phyloP scores from a whole-genome alignment of 2,797 vertebrate genomes.

The Chelon labrosus region DNA sequence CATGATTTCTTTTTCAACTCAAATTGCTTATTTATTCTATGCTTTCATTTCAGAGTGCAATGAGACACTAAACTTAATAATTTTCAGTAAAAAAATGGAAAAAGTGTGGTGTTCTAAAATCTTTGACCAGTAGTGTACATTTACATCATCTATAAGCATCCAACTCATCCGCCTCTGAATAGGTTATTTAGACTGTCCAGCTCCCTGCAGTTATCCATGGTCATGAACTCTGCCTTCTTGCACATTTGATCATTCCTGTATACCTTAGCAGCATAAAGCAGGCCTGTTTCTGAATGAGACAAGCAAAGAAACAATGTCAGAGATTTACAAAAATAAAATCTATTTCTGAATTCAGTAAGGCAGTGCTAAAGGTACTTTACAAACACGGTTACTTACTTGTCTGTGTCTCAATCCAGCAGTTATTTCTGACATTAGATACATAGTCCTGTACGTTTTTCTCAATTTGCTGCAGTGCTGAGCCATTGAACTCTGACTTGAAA shows the following conservation, averaged over 20 bases:
- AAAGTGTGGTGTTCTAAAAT: too few species aligned
- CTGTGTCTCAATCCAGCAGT: constrained; percentile 98
- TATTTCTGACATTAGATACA: constrained; percentile 95
- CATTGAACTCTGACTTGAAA: constrained; percentile 96
- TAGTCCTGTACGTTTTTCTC: constrained; percentile 98
- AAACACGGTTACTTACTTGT: constrained; percentile 88
- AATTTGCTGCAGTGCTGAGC: constrained; percentile 91
- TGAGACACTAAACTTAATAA: too few species aligned
- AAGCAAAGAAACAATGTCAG: constrained; percentile 36
- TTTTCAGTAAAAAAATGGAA: too few species aligned
- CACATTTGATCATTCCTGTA: constrained; percentile 95
- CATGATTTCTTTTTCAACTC: too few species aligned
- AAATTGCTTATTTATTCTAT: too few species aligned
- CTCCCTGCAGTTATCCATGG: constrained; percentile 98
- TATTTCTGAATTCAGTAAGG: background rate
- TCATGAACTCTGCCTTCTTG: constrained; percentile 94
- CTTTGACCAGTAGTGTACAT: constrained; percentile 74
- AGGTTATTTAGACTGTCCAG: constrained; percentile 94
- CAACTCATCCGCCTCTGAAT: constrained; percentile 93
- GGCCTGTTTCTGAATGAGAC: constrained; percentile 90
- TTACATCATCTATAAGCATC: constrained; percentile 68
- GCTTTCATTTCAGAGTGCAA: too few species aligned
- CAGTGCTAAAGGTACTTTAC: background rate
- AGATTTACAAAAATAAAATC: too few species aligned
- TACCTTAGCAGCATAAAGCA: constrained; percentile 95